A percentile compares a stretch with the other conserved stretches of the same genome.
Evolutionary conservation across 2,797 vertebrate genomes (phyloP).

Genomic region (Paedocypris micromegethes): DNA sequence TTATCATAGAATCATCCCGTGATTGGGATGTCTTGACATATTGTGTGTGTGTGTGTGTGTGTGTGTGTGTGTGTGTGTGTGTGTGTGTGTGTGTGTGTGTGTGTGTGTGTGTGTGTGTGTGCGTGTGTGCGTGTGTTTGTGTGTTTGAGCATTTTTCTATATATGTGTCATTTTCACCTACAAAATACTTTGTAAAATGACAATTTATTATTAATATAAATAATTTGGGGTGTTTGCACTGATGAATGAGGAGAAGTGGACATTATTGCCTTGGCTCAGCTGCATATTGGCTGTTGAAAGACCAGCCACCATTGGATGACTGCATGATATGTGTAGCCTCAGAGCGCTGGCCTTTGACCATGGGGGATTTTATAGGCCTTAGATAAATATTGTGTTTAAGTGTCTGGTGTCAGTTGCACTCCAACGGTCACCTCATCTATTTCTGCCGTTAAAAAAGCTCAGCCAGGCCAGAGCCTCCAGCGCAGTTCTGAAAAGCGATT

Average conservation of each 20-base stretch:
- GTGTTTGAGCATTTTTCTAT: no score
- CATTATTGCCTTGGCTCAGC: slow-evolving; percentile 19
- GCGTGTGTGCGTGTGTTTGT: no score
- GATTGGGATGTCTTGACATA: no score
- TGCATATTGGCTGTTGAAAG: slow-evolving; percentile 46
- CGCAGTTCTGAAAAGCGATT: slow-evolving; percentile 60
- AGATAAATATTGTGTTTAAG: slow-evolving; percentile 72
- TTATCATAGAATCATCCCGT: no score
- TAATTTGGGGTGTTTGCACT: slow-evolving; percentile 29
- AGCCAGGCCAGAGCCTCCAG: slow-evolving; percentile 59
- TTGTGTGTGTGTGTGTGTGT: no score
- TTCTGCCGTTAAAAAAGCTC: slow-evolving; percentile 64
- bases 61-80: no score
- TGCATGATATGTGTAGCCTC: slow-evolving; percentile 50
- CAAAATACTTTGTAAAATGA: no score
- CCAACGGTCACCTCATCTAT: slow-evolving; percentile 72
- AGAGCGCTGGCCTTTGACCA: slow-evolving; percentile 62
- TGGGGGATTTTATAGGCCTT: slow-evolving; percentile 66
- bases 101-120: no score
- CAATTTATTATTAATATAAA: slow-evolving; percentile 23
- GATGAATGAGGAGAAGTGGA: slow-evolving; percentile 45
- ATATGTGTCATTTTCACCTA: no score
- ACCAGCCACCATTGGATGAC: slow-evolving; percentile 53
- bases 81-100: no score
- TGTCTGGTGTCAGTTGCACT: slow-evolving; percentile 63